Evolutionary conservation across 2,888 invertebrate genomes (phyloP).

Genomic region (Brachynemurus nebulosus): DNA sequence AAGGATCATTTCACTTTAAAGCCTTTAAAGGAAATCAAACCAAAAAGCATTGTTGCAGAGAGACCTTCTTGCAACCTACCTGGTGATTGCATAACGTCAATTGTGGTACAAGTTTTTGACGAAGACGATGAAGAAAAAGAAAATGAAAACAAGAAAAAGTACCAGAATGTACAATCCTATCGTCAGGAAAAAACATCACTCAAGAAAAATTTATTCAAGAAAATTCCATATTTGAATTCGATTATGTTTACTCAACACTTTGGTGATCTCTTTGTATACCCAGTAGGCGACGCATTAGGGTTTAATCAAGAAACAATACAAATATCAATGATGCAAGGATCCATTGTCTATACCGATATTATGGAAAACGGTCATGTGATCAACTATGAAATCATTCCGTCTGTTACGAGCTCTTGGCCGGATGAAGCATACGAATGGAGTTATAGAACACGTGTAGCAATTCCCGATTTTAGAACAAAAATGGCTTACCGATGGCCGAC

Average conservation of each 20-base stretch:
- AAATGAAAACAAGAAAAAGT: too few species aligned
- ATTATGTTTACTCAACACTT: constrained; percentile 55
- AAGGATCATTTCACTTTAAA: constrained; percentile 44
- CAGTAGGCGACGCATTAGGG: constrained; percentile 42
- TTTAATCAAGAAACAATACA: constrained; percentile 39
- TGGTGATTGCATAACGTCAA: constrained; percentile 35
- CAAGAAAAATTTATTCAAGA: constrained; percentile 22
- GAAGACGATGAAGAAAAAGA: constrained; percentile 20
- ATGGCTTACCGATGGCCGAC: constrained; percentile 56
- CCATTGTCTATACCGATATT: constrained; percentile 48
- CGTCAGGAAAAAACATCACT: constrained; percentile 12
- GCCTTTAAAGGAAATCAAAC: constrained; percentile 34
- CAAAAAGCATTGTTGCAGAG: constrained; percentile 24
- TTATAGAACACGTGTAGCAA: constrained; percentile 40
- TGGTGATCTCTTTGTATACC: constrained; percentile 45
- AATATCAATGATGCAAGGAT: constrained; percentile 45
- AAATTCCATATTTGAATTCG: constrained; percentile 44
- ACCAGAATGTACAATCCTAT: constrained; percentile 4
- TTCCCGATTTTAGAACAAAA: constrained; percentile 41
- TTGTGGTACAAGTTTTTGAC: constrained; percentile 27
- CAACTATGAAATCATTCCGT: constrained; percentile 54
- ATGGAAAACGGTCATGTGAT: constrained; percentile 30
- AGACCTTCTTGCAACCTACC: constrained; percentile 35
- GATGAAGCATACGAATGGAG: constrained; percentile 54
- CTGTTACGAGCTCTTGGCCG: constrained; percentile 59